Evolutionary conservation across 92 coral and sea anemone genomes (phyloP).

Genomic region (Anthopleura xanthogrammica): DNA sequence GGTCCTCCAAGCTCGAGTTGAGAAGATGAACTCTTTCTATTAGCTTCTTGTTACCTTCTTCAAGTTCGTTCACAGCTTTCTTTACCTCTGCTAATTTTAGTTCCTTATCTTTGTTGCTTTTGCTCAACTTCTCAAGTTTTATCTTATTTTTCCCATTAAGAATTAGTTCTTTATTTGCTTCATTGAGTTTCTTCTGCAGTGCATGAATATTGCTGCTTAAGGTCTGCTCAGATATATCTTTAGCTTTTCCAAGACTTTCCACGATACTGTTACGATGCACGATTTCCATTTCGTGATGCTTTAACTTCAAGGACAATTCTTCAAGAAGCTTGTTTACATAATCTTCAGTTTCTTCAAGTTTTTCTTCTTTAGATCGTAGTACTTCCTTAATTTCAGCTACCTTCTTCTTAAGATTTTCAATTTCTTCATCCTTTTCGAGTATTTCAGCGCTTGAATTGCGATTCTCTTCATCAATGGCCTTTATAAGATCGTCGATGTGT

Average conservation of each 20-base stretch:
- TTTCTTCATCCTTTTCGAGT: slow-evolving; percentile 1
- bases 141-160: background rate
- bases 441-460: slow-evolving; percentile 2
- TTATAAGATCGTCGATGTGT: slow-evolving; percentile 34
- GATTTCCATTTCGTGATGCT: slow-evolving; percentile 3
- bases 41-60: background rate
- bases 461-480: slow-evolving; percentile 24
- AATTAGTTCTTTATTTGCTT: background rate
- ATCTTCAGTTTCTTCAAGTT: background rate
- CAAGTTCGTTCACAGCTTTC: slow-evolving; percentile 2
- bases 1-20: slow-evolving; percentile 1
- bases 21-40: background rate
- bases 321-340: background rate
- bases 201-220: background rate
- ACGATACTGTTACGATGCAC: slow-evolving; percentile 3
- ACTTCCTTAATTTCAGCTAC: background rate
- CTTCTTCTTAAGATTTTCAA: slow-evolving; percentile 6
- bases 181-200: slow-evolving; percentile 1
- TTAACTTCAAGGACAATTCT: slow-evolving; percentile 2
- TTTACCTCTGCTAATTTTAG: background rate
- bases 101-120: slow-evolving; percentile 4
- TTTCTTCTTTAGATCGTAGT: background rate
- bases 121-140: slow-evolving; percentile 1
- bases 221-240: slow-evolving; percentile 23
- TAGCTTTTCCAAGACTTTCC: slow-evolving; percentile 14